Evolutionary conservation across 2,113 vertebrate genomes (phyloP), one percentile per base, ranked within the genome.

Genomic region (Pterocles burchelli): DNA sequence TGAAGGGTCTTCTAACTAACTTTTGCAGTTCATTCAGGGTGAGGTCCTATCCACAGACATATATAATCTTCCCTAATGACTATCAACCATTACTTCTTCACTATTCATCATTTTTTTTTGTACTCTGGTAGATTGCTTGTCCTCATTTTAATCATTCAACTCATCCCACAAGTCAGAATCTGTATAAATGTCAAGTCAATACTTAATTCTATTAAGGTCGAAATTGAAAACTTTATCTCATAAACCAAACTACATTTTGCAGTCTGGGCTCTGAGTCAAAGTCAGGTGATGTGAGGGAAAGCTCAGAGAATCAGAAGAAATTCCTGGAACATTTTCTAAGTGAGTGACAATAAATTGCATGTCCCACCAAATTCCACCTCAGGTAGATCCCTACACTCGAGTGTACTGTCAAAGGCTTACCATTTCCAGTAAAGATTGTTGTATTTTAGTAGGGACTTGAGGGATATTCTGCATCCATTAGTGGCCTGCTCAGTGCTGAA

Each of bases 131-230:
- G 85, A 90, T 93, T 83, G 73, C 67, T 91, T 90, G 72, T 81
- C 87, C 81, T 94, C 59, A 93, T 95, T 96, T 92, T 96, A 96
- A 96, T 96, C 91, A 95, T 67, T 91, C 81, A 95, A 81, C 87
- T 96, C 95, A 97, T 86, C 91, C 83, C 34, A 91, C 88, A 43
- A 97, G 94, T 97, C 97, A 98, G 66, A 93, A 94, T 94, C 94
- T 78, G 62, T 94, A 93, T 76, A 96, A 95, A 96, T 57, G 52
- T 94, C 89, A 94, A 95, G 95, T 90, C 75, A 88, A 80, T 93
- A 95, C 88, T 87, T 96, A 95, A 90, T 91, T 89, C 86, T 94
- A 71, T 93, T 94, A 90, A 85, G 83, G 89, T 1, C 93, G 71
- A 96, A 95, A 94, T 73, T 91, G 91, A 92, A 97, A 97, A 88